These are phyloP conservation scores for Penaeus japonicus DNA, from an alignment of 1,140 invertebrate species.

Conservation along the genomic window DNA sequence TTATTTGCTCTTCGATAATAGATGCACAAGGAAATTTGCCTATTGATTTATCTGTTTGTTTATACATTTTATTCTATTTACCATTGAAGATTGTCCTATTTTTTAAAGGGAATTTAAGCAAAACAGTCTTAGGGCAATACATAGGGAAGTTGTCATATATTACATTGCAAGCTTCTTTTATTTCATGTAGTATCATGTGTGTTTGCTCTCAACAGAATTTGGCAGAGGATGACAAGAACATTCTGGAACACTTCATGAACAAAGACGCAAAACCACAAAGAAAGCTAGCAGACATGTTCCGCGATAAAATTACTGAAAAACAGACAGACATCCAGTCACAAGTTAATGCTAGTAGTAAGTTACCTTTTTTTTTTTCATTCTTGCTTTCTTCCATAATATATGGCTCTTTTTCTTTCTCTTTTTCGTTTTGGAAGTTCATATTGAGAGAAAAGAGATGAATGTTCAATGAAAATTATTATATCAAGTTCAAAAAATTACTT, in stretches of 20 bases:
- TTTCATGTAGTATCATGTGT: not conserved
- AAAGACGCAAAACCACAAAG: slow-evolving; percentile 71
- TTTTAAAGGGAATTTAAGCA: too few species aligned
- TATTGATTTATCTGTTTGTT: too few species aligned
- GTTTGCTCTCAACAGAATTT: slow-evolving; percentile 69
- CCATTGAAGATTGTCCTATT: too few species aligned
- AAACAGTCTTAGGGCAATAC: too few species aligned
- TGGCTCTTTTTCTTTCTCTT: not conserved
- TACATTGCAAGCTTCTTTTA: not conserved
- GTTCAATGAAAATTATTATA: too few species aligned
- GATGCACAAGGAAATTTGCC: too few species aligned
- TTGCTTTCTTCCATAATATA: not conserved
- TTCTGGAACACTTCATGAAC: slow-evolving; percentile 85
- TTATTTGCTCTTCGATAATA: too few species aligned
- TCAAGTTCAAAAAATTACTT: too few species aligned
- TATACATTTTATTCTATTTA: too few species aligned
- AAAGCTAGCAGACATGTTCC: slow-evolving; percentile 88
- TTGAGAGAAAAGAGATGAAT: too few species aligned
- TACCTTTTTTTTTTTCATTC: not conserved
- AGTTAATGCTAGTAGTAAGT: slow-evolving; percentile 74
- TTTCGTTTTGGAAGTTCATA: not conserved
- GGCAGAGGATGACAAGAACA: slow-evolving; percentile 86
- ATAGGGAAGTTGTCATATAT: not conserved
- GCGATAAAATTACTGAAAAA: slow-evolving; percentile 92
- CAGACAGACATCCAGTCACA: slow-evolving; percentile 87